A percentile compares a stretch with the other conserved stretches of the same genome.
Evolutionary conservation across 2,113 vertebrate genomes (phyloP).

Genomic region (Benitochromis conjunctus): DNA sequence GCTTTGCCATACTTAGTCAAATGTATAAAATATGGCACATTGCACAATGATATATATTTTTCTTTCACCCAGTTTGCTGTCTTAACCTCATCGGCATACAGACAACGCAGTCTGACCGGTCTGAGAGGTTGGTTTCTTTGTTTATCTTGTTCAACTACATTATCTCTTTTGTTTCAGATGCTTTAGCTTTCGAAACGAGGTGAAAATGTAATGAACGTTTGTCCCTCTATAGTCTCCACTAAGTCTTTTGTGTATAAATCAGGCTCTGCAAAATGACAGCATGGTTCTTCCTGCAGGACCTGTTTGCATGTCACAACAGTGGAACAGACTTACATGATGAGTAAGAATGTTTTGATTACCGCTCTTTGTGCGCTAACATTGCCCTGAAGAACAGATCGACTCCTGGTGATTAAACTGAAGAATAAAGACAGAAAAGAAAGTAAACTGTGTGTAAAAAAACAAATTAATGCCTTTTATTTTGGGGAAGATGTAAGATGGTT

Average conservation of each 20-base stretch:
- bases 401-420: background rate
- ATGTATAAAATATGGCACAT: background rate
- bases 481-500: too few species aligned
- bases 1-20: background rate
- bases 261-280: background rate
- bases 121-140: constrained; percentile 5
- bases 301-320: background rate
- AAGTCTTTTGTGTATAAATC: background rate
- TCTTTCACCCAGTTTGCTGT: background rate
- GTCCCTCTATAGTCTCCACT: background rate
- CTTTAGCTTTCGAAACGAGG: background rate
- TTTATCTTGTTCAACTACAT: constrained; percentile 26
- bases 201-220: background rate
- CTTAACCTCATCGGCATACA: background rate
- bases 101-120: constrained; percentile 53
- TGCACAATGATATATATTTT: background rate
- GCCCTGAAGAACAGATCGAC: background rate
- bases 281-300: background rate
- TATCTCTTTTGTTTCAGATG: constrained; percentile 16
- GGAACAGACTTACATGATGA: background rate
- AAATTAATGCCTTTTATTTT: too few species aligned
- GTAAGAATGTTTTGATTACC: background rate
- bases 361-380: background rate
- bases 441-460: background rate
- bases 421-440: background rate